Base-by-base conservation (phyloP, 1,140 invertebrate genomes). In the Dolichoris vasculosae region DNA sequence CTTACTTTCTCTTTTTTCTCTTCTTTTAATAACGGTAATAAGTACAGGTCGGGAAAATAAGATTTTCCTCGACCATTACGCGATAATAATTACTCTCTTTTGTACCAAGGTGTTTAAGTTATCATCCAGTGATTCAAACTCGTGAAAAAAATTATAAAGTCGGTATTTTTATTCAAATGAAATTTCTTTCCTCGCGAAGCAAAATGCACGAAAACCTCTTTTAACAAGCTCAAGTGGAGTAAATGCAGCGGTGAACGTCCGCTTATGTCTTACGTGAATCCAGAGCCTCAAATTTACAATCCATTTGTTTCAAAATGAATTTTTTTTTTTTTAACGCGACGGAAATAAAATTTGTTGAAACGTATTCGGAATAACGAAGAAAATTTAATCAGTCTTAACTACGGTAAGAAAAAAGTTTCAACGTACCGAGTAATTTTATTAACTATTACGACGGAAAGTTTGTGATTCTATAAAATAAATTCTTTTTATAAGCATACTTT, bases 251-350 rank as follows among this genome's bases (percentile, higher is more conserved):
- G n/a, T n/a, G 35, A 63, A 59, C 63, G 51, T 63, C 30, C 40
- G 48, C 43, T 77, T 77, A 77, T 46, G 75, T n/a, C 8, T 51
- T 55, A 77, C 3, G 26, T 55, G 75, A 77, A 55, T 77, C 48
- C 35, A 35, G 75, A 6, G 73, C 43, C 35, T 40, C 20, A 79
- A 63, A 63, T 40, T 38, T 63, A 63, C 48, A 63, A 59, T n/a
- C 51, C 35, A 63, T 63, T 79, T 35, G 32, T 63, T 79, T 79
- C 30, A 63, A 79, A 40, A 79, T 51, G 35, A 79, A 79, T 79
- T 35, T 63, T 40, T 59, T 38, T 79, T 35, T 63, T 40, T 59
- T 38, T 73, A 26, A 43, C 3, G 15, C 23, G 7, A 26, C 9
- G 23, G 2, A 43, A 73, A 73, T 73, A 43, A 73, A 73, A n/a